Percentiles rank a stretch among this genome's conserved stretches.
phyloP scores from a whole-genome alignment of 2,113 vertebrate genomes.

The Sigmodon hispidus region DNA sequence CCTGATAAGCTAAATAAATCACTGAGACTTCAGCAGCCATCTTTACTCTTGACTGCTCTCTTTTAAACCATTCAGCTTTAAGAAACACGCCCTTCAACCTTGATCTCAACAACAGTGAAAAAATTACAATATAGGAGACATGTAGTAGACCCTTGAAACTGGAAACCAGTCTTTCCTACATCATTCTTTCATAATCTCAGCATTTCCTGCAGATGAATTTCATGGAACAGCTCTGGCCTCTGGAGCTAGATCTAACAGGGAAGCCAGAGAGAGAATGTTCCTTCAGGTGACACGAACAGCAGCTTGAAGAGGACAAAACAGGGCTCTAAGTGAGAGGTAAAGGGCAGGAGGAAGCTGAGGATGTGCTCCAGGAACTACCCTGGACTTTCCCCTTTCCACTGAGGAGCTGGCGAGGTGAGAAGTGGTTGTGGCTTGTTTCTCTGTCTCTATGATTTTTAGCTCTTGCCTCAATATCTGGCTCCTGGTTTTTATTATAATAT shows the following conservation, averaged over 20 bases:
- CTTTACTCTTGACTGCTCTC: constrained; percentile 32
- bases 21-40: constrained; percentile 22
- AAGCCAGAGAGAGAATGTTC: background rate
- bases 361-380: background rate
- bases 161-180: background rate
- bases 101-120: constrained; percentile 22
- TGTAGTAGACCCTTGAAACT: background rate
- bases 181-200: constrained; percentile 19
- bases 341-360: background rate
- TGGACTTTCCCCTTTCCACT: no score
- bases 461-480: no score
- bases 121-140: background rate
- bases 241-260: background rate
- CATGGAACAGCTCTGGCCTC: background rate
- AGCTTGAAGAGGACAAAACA: background rate
- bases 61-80: constrained; percentile 65
- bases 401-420: no score
- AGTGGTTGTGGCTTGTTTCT: no score
- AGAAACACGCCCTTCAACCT: constrained; percentile 4
- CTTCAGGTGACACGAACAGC: background rate
- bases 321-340: background rate
- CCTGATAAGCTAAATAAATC: constrained; percentile 48
- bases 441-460: no score
- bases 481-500: no score
- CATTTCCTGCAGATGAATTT: background rate